Evolutionary conservation across 2,888 invertebrate species (phyloP).

Genomic region (Pomacea canaliculata): DNA sequence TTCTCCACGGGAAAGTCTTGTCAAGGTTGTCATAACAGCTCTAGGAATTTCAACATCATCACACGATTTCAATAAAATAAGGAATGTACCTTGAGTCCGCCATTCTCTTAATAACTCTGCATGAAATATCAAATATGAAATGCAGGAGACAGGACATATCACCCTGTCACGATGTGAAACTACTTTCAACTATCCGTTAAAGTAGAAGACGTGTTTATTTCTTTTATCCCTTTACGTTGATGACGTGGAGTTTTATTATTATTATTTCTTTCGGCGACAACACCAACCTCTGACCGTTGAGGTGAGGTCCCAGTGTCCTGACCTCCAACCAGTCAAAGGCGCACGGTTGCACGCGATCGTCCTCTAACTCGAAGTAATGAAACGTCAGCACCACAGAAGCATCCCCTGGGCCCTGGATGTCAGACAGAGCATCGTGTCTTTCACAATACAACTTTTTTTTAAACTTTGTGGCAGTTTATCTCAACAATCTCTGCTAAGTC

Average conservation of each 20-base stretch:
- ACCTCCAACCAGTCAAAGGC: conserved; percentile 41
- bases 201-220: neutral
- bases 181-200: neutral
- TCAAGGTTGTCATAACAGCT: too few relatives aligned
- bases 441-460: too few relatives aligned
- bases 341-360: conserved; percentile 34
- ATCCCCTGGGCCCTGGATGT: neutral
- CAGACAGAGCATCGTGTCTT: too few relatives aligned
- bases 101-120: too few relatives aligned
- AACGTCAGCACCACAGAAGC: conserved; percentile 23
- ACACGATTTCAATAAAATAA: too few relatives aligned
- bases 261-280: neutral
- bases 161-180: neutral
- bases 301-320: conserved; percentile 33
- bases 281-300: conserved; percentile 36
- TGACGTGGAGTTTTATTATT: too few relatives aligned
- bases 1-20: too few relatives aligned
- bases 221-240: too few relatives aligned
- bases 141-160: too few relatives aligned
- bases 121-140: too few relatives aligned
- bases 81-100: too few relatives aligned
- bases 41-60: too few relatives aligned
- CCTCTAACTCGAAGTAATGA: conserved; percentile 32
- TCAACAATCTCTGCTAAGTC: neutral
- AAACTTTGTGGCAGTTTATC: neutral